Base-by-base conservation (phyloP, 2,797 vertebrate species). In the Falco biarmicus region DNA sequence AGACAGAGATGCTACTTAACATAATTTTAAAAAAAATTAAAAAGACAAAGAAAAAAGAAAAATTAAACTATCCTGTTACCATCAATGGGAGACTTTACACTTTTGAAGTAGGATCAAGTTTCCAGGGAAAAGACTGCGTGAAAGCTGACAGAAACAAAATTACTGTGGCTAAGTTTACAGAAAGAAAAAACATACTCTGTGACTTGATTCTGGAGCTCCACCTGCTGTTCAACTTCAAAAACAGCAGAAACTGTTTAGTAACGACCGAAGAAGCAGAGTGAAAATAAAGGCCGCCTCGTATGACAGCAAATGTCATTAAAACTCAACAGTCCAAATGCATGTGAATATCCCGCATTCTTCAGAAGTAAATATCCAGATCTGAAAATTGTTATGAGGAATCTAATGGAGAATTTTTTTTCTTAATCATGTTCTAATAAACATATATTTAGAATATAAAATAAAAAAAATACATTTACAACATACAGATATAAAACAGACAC, bases 81-180 rank as follows among this genome's bases (percentile, higher is more conserved):
- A 74, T 79, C 50, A 89, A 83, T 48, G 15, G 51, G 29, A 94
- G 54, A 75, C 48, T 77, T 77, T 64, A 77, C 4, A 22, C 53
- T 93, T 86, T 43, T 71, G 90, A 96, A 96, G 81, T 32, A 57
- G 51, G 77, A 75, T 87, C 77, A 73, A 60, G 78, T 86, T 96
- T 82, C 69, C 60, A 77, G 28, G 48, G 84, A 54, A 87, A 83
- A 82, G 48, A 84, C 15, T 25, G 57, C 24, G 50, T 45, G 63
- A 85, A 95, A 93, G 80, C 60, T 56, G n/a, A 84, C 71, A 76
- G 73, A 64, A 96, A 84, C 26, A 89, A 81, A 93, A 85, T 11
- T 39, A 63, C 15, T 48, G 56, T 0, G 70, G n/a, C 26, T 17
- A 15, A 51, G 32, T 37, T 65, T 28, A 48, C 17, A 51, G 24